Evolutionary conservation across 2,113 vertebrate genomes (phyloP).

Genomic region (Coregonus clupeaformis): DNA sequence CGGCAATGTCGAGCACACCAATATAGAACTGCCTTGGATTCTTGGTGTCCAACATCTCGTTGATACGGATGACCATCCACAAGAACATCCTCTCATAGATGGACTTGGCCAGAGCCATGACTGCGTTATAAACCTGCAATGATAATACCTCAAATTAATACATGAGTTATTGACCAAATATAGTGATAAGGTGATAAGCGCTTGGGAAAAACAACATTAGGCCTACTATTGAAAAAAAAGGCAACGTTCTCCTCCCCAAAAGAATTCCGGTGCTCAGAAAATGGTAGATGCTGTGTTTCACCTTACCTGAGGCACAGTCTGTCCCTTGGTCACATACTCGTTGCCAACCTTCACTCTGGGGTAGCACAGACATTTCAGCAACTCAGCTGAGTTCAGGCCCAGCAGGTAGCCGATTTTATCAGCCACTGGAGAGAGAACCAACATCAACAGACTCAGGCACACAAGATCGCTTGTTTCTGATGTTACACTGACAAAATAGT

Average conservation of each 20-base stretch:
- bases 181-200: too few species aligned
- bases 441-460: background rate
- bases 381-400: constrained; percentile 64
- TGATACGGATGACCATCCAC: constrained; percentile 71
- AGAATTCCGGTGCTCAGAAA: too few species aligned
- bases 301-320: constrained; percentile 63
- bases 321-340: constrained; percentile 67
- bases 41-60: constrained; percentile 34
- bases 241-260: too few species aligned
- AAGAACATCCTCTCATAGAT: constrained; percentile 78
- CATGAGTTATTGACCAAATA: too few species aligned
- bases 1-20: constrained; percentile 36
- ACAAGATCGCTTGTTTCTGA: too few species aligned
- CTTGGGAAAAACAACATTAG: too few species aligned
- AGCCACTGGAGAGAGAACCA: constrained; percentile 46
- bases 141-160: too few species aligned
- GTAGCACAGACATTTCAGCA: constrained; percentile 63
- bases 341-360: constrained; percentile 70
- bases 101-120: constrained; percentile 70
- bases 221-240: too few species aligned
- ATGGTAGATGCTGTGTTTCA: too few species aligned
- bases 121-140: constrained; percentile 56
- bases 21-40: constrained; percentile 25
- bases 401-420: constrained; percentile 67
- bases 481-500: too few species aligned